Evolutionary conservation across 2,888 invertebrate genomes (phyloP).

Genomic region (Arctia plantaginis): DNA sequence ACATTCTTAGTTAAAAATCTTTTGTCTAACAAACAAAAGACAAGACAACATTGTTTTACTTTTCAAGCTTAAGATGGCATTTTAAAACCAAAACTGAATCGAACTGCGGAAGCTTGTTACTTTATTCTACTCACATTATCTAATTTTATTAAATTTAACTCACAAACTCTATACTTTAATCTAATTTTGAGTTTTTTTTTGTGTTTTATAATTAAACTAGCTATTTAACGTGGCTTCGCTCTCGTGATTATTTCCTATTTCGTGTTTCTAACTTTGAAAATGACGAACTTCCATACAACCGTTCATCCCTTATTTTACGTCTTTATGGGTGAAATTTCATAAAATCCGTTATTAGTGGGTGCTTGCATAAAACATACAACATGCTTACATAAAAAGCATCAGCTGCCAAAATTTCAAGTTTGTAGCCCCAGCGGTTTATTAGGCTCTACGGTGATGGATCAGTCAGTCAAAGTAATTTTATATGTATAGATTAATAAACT

Average conservation of each 20-base stretch:
- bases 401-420: background rate
- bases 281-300: too few relatives aligned
- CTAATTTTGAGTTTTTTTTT: background rate
- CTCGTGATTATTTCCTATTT: background rate
- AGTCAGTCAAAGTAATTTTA: background rate
- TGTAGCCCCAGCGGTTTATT: background rate
- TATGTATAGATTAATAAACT: background rate
- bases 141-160: too few relatives aligned
- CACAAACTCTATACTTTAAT: background rate
- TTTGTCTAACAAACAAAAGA: slow-evolving; percentile 55
- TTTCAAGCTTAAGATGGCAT: slow-evolving; percentile 39
- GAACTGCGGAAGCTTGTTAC: slow-evolving; percentile 13
- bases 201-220: background rate
- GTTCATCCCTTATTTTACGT: too few relatives aligned
- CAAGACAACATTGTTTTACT: slow-evolving; percentile 36
- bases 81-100: slow-evolving; percentile 24
- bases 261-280: background rate
- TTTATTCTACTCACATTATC: background rate
- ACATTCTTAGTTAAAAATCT: slow-evolving; percentile 54
- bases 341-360: too few relatives aligned
- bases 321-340: too few relatives aligned
- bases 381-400: too few relatives aligned
- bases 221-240: background rate
- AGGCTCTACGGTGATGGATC: background rate
- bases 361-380: too few relatives aligned